Percentiles rank a stretch among this genome's conserved stretches.
These are phyloP conservation scores for Oncopodura yosiiana DNA, from an alignment of 1,140 invertebrate genomes.

Conservation along the genomic window DNA sequence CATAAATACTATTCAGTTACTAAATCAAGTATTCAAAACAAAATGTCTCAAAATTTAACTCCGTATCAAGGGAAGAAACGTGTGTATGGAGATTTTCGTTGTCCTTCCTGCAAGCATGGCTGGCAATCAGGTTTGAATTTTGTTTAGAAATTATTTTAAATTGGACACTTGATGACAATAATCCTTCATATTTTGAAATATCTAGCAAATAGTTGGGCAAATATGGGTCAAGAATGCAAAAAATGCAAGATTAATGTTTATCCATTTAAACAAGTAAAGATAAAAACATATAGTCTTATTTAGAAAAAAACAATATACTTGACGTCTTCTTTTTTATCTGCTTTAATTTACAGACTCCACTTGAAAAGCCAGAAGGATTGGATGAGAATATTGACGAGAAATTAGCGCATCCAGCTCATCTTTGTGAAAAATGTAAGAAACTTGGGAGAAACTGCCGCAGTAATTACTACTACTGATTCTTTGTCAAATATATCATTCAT, in stretches of 20 bases:
- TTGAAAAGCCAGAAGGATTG: neutral
- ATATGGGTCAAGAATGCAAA: slow-evolving; percentile 48
- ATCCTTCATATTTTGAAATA: no score
- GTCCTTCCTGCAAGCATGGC: slow-evolving; percentile 46
- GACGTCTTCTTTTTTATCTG: no score
- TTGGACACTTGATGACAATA: no score
- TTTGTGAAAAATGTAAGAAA: slow-evolving; percentile 7
- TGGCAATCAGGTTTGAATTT: slow-evolving; percentile 50
- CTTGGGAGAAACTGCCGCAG: neutral
- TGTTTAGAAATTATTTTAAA: no score
- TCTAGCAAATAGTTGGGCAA: slow-evolving; percentile 49
- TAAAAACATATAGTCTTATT: neutral
- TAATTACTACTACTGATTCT: no score
- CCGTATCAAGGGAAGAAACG: slow-evolving; percentile 20
- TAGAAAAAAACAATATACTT: no score
- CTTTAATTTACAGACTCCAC: no score
- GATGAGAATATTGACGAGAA: neutral
- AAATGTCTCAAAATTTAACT: slow-evolving; percentile 7
- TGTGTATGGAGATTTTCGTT: slow-evolving; percentile 37
- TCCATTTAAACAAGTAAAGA: slow-evolving; percentile 46
- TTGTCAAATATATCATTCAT: no score
- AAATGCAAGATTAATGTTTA: slow-evolving; percentile 48
- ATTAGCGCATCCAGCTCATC: neutral
- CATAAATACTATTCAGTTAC: no score
- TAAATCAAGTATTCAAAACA: no score